phyloP scores from a whole-genome alignment of 1,140 invertebrate species.

The Cyclina sinensis region DNA sequence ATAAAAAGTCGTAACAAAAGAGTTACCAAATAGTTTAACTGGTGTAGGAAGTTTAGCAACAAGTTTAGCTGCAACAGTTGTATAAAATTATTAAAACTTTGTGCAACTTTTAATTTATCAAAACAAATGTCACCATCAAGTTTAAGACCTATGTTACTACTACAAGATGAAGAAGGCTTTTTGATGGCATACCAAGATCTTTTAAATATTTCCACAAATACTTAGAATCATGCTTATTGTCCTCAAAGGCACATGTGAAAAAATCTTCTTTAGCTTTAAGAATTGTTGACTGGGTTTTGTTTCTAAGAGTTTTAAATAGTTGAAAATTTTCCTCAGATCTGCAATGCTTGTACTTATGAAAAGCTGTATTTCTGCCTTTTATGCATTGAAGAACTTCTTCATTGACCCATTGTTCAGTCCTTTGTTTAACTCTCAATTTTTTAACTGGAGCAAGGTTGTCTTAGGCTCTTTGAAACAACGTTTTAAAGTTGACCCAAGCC shows the following conservation, averaged over 20 bases:
- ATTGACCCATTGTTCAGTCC: neutral
- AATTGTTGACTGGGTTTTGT: neutral
- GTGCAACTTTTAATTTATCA: conserved; percentile 22
- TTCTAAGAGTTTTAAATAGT: neutral
- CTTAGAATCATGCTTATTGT: neutral
- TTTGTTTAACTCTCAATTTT: neutral
- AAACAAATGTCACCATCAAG: conserved; percentile 40
- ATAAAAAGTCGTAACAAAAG: conserved; percentile 23
- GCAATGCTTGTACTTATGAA: neutral
- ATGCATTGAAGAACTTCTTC: neutral
- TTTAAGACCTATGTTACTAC: conserved; percentile 37
- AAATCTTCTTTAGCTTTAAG: neutral
- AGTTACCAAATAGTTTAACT: neutral
- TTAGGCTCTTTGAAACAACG: neutral
- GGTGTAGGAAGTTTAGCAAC: neutral
- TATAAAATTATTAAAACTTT: conserved; percentile 40
- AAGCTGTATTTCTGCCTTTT: neutral
- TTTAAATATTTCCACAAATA: conserved; percentile 46
- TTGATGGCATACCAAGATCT: conserved; percentile 45
- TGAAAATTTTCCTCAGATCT: neutral
- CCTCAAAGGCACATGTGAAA: neutral
- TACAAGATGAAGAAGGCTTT: conserved; percentile 13
- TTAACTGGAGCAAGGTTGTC: conserved; percentile 22
- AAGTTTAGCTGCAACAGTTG: conserved; percentile 28
- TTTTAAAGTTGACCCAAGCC: neutral